phyloP scores from a whole-genome alignment of 2,888 invertebrate species.

The Cotesia congregata region DNA sequence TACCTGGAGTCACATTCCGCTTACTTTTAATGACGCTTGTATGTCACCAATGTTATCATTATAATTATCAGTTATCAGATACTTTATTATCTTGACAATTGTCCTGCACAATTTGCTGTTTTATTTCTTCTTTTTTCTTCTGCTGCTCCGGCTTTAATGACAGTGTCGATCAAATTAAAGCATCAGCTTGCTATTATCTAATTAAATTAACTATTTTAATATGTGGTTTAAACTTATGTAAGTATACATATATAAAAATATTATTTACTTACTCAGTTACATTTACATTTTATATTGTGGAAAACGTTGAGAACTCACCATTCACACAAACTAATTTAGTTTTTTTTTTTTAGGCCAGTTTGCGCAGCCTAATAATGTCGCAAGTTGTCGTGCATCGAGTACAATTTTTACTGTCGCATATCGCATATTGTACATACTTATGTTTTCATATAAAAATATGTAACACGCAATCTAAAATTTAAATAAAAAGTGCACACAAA shows the following conservation, averaged over 20 bases:
- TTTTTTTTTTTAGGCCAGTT: conserved; percentile 11
- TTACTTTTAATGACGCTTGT: conserved; percentile 15
- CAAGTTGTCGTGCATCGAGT: background rate
- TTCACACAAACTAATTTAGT: conserved; percentile 37
- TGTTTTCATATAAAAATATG: background rate
- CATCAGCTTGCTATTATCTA: background rate
- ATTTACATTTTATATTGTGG: background rate
- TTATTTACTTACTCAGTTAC: background rate
- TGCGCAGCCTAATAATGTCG: background rate
- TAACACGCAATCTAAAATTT: conserved; percentile 18
- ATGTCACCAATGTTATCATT: conserved; percentile 1
- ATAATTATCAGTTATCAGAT: background rate
- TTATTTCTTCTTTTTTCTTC: background rate
- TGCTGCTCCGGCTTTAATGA: too few species aligned
- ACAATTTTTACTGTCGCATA: background rate
- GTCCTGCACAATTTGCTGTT: background rate
- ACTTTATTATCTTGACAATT: conserved; percentile 8
- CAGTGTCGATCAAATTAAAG: background rate
- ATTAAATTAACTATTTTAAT: background rate
- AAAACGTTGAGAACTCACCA: conserved; percentile 27
- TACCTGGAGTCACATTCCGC: conserved; percentile 20
- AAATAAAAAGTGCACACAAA: background rate
- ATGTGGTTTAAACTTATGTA: background rate
- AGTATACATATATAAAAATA: background rate
- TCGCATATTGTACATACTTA: background rate